phyloP scores from a whole-genome alignment of 2,797 vertebrate species.

The Rhyacichthys aspro region DNA sequence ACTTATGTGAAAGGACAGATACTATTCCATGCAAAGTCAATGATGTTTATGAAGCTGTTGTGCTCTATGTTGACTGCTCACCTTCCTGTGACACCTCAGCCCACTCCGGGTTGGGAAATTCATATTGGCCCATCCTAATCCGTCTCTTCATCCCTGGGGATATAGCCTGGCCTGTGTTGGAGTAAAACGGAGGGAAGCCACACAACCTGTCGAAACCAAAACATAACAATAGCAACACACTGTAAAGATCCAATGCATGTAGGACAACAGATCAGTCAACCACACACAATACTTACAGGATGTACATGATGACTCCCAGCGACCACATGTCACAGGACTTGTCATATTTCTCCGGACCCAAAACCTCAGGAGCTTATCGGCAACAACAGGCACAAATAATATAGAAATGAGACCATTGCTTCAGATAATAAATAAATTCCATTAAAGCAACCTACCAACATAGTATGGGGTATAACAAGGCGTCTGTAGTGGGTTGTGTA shows the following conservation, averaged over 20 bases:
- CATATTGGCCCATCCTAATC: slow-evolving; percentile 96
- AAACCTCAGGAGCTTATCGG: slow-evolving; percentile 91
- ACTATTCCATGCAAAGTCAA: no score
- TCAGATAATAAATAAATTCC: neutral
- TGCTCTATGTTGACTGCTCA: slow-evolving; percentile 54
- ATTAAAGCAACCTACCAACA: slow-evolving; percentile 87
- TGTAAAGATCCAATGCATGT: neutral
- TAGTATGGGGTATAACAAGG: slow-evolving; percentile 99
- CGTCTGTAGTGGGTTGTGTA: slow-evolving; percentile 93
- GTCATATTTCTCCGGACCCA: slow-evolving; percentile 98
- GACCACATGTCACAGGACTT: slow-evolving; percentile 99
- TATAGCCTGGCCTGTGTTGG: slow-evolving; percentile 96
- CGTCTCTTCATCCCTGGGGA: slow-evolving; percentile 98
- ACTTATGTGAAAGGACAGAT: no score
- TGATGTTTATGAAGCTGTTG: neutral
- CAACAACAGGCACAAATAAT: slow-evolving; percentile 22
- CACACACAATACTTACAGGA: slow-evolving; percentile 88
- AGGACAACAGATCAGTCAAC: neutral
- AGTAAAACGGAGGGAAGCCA: slow-evolving; percentile 97
- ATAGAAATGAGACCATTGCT: slow-evolving; percentile 1
- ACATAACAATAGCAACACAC: neutral
- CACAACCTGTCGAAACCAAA: slow-evolving; percentile 83
- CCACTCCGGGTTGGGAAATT: slow-evolving; percentile 97
- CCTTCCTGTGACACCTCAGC: slow-evolving; percentile 94
- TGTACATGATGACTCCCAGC: slow-evolving; percentile 97